Conservation (phyloP, 2,797 vertebrate species). For the Mormyrus proboscirostris region DNA sequence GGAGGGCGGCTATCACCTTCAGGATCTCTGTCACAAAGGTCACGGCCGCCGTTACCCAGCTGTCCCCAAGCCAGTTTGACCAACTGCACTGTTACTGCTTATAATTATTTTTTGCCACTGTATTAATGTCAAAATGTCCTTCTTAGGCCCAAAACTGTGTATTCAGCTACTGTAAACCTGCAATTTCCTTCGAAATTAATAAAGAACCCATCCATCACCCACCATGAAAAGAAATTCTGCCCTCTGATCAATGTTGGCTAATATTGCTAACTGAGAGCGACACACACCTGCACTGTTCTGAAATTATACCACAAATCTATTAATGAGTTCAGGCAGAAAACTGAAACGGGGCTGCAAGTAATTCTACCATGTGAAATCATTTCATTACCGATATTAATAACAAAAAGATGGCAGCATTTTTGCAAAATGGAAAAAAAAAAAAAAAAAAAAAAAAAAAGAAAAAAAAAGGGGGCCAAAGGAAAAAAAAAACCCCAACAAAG, state of each 20-base stretch:
- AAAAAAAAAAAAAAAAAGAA: constrained; percentile 31
- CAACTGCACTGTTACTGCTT: not conserved
- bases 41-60: not conserved
- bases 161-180: not conserved
- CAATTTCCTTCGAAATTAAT: not conserved
- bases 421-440: constrained; percentile 34
- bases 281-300: not conserved
- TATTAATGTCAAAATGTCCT: not conserved
- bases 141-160: not conserved
- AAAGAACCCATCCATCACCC: not conserved
- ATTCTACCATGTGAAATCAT: not conserved
- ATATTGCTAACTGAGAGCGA: not conserved
- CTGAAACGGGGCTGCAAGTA: not conserved
- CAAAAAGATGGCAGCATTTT: not conserved
- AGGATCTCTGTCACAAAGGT: constrained; percentile 71
- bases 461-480: too few species aligned
- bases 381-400: not conserved
- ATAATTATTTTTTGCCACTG: not conserved
- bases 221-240: not conserved
- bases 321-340: not conserved
- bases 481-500: not conserved
- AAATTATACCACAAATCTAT: not conserved
- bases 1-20: constrained; percentile 85
- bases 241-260: not conserved
- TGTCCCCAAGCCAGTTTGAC: not conserved